Conservation (phyloP, 1,140 invertebrate genomes). For the Whitmania pigra region DNA sequence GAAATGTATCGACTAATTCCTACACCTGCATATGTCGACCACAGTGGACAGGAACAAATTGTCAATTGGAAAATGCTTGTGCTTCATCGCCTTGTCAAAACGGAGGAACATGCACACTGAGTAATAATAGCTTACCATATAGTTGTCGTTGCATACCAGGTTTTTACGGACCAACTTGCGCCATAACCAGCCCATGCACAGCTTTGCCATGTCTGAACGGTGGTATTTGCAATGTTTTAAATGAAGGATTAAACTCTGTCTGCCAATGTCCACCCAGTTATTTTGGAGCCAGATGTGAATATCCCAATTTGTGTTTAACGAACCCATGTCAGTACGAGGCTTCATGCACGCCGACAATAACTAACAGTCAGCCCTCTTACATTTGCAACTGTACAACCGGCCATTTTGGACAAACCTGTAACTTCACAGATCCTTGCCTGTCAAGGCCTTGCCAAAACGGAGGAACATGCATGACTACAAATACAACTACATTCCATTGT, state of each 20-base stretch:
- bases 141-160: constrained; percentile 29
- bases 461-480: constrained; percentile 25
- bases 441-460: constrained; percentile 24
- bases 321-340: constrained; percentile 16
- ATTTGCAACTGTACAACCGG: background rate
- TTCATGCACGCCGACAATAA: background rate
- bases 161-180: constrained; percentile 16
- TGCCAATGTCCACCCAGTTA: constrained; percentile 14
- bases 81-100: background rate
- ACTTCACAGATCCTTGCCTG: constrained; percentile 16
- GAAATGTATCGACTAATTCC: background rate
- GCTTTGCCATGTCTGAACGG: constrained; percentile 1
- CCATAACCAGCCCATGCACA: background rate
- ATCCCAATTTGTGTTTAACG: background rate
- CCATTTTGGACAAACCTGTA: background rate
- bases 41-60: constrained; percentile 16
- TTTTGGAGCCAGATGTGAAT: constrained; percentile 9
- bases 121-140: background rate
- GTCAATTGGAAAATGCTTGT: background rate
- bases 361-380: background rate
- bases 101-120: background rate
- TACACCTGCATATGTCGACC: constrained; percentile 10
- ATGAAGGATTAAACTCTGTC: constrained; percentile 20
- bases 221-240: background rate
- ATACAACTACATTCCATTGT: constrained; percentile 20